Percentiles rank a stretch among this genome's conserved stretches.
These are phyloP conservation scores for Latheticus oryzae DNA, from an alignment of 2,888 invertebrate species.

Conservation along the genomic window DNA sequence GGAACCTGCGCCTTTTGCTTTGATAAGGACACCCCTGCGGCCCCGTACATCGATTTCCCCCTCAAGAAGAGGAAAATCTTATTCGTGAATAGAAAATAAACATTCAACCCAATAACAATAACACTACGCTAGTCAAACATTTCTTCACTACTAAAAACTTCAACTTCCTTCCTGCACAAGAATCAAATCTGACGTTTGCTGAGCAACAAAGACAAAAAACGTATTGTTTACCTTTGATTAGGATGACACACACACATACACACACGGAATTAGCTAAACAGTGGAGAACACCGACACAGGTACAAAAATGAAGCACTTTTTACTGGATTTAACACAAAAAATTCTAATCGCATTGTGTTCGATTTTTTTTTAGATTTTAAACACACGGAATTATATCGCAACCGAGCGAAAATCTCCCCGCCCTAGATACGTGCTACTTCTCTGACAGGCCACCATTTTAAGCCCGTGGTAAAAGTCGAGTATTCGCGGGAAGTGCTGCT, in stretches of 20 bases:
- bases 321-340: slow-evolving; percentile 36
- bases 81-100: slow-evolving; percentile 37
- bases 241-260: slow-evolving; percentile 51
- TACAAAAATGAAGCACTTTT: slow-evolving; percentile 38
- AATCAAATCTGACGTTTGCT: slow-evolving; percentile 37
- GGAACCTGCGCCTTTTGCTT: slow-evolving; percentile 59
- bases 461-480: slow-evolving; percentile 37
- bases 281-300: slow-evolving; percentile 35
- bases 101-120: slow-evolving; percentile 30
- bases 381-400: slow-evolving; percentile 54
- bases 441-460: slow-evolving; percentile 65
- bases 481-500: slow-evolving; percentile 31
- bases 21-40: slow-evolving; percentile 51
- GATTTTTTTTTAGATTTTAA: slow-evolving; percentile 43
- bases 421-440: slow-evolving; percentile 65
- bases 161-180: slow-evolving; percentile 24
- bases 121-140: slow-evolving; percentile 16
- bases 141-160: slow-evolving; percentile 16
- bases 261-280: slow-evolving; percentile 39
- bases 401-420: slow-evolving; percentile 61
- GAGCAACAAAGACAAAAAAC: slow-evolving; percentile 56
- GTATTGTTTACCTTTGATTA: slow-evolving; percentile 65
- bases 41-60: slow-evolving; percentile 57
- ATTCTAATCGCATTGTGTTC: slow-evolving; percentile 11
- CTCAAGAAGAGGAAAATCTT: slow-evolving; percentile 47